Conservation (phyloP, 53 echinoderm and acorn worm species). For the Holothuria leucospilota region DNA sequence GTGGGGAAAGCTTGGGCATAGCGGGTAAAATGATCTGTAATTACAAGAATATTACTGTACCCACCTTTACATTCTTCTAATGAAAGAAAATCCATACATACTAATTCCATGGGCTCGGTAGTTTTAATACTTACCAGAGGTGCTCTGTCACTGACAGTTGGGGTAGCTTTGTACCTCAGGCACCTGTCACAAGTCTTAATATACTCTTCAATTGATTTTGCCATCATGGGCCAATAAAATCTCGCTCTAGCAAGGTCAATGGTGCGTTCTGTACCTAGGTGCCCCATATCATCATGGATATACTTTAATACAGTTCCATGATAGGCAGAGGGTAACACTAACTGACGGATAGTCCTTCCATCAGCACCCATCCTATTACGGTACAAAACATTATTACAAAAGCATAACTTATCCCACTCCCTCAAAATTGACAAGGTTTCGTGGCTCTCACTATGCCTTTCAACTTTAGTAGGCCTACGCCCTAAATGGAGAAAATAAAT, state of each 20-base stretch:
- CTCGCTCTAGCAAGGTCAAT: constrained; percentile 48
- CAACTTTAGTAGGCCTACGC: too few relatives aligned
- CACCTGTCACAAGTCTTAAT: constrained; percentile 58
- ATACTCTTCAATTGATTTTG: constrained; percentile 44
- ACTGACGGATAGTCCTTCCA: constrained; percentile 34
- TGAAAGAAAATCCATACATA: constrained; percentile 61
- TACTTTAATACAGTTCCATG: constrained; percentile 20
- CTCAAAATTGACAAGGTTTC: constrained; percentile 23
- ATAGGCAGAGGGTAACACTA: constrained; percentile 38
- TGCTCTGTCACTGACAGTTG: constrained; percentile 32
- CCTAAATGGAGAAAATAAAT: background rate
- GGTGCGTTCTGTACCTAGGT: constrained; percentile 56
- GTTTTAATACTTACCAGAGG: constrained; percentile 60
- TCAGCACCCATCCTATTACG: constrained; percentile 15
- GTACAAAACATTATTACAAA: constrained; percentile 39
- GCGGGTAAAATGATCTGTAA: constrained; percentile 43
- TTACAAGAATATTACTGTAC: constrained; percentile 53
- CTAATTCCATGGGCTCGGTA: constrained; percentile 58
- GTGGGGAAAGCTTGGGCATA: constrained; percentile 46
- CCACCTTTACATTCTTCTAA: constrained; percentile 54
- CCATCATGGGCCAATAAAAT: constrained; percentile 71
- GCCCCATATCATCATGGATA: constrained; percentile 65
- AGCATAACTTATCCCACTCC: constrained; percentile 49
- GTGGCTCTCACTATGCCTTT: constrained; percentile 11
- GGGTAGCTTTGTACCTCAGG: constrained; percentile 41